Base-by-base conservation (phyloP, 2,113 vertebrate genomes). In the Tautogolabrus adspersus region DNA sequence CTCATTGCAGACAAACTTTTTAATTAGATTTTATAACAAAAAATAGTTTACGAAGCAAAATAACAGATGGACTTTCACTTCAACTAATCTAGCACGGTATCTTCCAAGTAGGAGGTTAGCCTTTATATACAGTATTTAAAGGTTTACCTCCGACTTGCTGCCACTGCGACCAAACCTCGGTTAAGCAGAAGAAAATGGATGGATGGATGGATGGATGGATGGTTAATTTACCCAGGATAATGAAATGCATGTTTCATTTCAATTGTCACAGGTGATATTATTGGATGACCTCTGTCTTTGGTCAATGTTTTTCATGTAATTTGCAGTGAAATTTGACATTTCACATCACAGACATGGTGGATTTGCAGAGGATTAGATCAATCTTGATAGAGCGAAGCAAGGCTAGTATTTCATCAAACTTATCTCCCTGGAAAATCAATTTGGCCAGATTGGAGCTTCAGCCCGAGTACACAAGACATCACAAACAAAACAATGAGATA, bases 401-500 rank as follows among this genome's bases (percentile, higher is more conserved):
- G 23, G 54, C 54, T 52, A 52, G 59, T 58, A 18, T 47, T 66
- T 49, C 23, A 73, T 60, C 51, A 68, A 1, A 13, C 16, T 10
- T 1, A 62, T 49, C 21, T 79, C 23, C 0, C 23, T 40, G 22
- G 42, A 72, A 66, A 62, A 38, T 34, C 44, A 46, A 56, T 69
- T 16, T 19, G 0, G 18, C 46, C 10, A 1, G n/a, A 55, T 23
- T 56, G 21, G 34, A 37, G 56, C 42, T 42, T 55, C 13, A 69
- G 66, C 10, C 49, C 37, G 38, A 37, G 22, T 56, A 54, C 1
- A 55, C 13, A 5, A 22, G 13, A 19, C 18, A 18, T 13, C 19
- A 13, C 40, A 76, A 76, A 67, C 30, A 61, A 52, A 52, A 52
- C 42, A 66, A 16, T 38, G 52, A 11, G 42, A 66, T 60, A 60